phyloP scores from a whole-genome alignment of 2,797 vertebrate species.

The Anguilla anguilla region DNA sequence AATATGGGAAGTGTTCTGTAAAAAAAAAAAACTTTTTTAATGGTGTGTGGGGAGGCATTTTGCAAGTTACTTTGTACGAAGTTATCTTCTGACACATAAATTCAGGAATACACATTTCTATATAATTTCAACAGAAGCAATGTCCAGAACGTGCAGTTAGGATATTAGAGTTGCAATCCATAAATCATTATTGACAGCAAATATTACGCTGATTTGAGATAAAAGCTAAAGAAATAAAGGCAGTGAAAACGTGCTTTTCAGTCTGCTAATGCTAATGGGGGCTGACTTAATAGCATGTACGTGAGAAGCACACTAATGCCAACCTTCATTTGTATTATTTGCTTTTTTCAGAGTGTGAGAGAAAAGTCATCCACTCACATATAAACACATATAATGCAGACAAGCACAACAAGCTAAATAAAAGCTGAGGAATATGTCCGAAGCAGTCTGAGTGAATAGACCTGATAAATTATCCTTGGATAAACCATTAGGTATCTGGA shows the following conservation, averaged over 20 bases:
- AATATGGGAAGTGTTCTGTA: no score
- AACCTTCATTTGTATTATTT: neutral
- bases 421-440: neutral
- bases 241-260: neutral
- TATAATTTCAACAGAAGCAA: neutral
- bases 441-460: neutral
- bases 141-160: neutral
- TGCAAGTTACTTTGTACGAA: neutral
- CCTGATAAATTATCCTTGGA: neutral
- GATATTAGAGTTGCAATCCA: neutral
- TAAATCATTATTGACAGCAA: neutral
- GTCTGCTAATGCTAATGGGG: neutral
- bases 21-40: no score
- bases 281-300: neutral
- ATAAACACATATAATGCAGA: neutral
- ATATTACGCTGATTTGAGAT: neutral
- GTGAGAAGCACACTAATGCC: neutral
- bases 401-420: neutral
- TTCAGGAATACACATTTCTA: neutral
- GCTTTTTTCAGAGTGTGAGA: neutral
- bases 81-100: neutral
- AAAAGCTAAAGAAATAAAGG: neutral
- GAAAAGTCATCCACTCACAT: neutral
- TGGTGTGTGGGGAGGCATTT: neutral
- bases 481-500: neutral